These are phyloP conservation scores for Pelobates fuscus DNA, from an alignment of 2,113 vertebrate species.

Conservation along the genomic window DNA sequence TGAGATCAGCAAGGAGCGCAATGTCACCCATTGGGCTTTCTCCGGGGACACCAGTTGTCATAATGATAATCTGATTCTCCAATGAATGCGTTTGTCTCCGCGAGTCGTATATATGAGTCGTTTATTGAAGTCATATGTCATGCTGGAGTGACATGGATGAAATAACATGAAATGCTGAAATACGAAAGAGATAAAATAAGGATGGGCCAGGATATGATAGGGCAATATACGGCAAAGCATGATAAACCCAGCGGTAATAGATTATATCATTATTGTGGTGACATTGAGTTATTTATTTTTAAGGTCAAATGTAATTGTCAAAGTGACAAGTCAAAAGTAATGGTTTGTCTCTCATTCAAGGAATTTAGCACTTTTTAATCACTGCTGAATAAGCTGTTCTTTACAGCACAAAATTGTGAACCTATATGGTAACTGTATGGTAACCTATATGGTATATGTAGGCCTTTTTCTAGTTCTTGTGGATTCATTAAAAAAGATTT, in stretches of 20 bases:
- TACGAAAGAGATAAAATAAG: conserved; percentile 30
- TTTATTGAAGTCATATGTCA: conserved; percentile 49
- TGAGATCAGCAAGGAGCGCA: conserved; percentile 30
- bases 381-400: too few relatives aligned
- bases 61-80: conserved; percentile 48
- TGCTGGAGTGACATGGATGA: conserved; percentile 43
- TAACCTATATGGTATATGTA: too few relatives aligned
- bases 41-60: conserved; percentile 35
- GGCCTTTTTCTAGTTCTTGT: too few relatives aligned
- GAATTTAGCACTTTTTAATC: too few relatives aligned
- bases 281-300: conserved; percentile 25
- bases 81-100: conserved; percentile 37
- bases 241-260: conserved; percentile 5
- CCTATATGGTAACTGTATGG: too few relatives aligned
- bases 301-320: conserved; percentile 11
- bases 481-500: too few relatives aligned
- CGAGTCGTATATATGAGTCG: conserved; percentile 29
- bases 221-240: conserved; percentile 22
- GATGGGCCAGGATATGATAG: conserved; percentile 19
- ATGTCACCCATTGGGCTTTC: conserved; percentile 33
- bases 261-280: conserved; percentile 24
- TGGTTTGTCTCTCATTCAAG: background rate
- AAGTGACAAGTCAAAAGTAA: background rate
- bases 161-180: conserved; percentile 36
- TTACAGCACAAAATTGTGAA: too few relatives aligned